Evolutionary conservation across 2,888 invertebrate genomes (phyloP).

Genomic region (Belgica antarctica): DNA sequence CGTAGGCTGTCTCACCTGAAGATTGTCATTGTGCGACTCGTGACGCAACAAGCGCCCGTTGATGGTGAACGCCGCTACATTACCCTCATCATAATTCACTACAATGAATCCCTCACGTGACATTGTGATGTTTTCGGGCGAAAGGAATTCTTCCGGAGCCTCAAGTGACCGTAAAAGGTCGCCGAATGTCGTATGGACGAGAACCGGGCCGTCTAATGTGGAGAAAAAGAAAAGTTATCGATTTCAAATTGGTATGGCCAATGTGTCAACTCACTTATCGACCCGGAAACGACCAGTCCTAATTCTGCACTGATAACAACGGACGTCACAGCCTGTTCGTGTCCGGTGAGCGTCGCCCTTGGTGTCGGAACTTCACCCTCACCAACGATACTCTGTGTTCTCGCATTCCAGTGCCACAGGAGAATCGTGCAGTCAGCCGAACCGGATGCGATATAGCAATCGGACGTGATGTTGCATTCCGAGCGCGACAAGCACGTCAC

Average conservation of each 20-base stretch:
- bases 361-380: conserved; percentile 96
- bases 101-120: conserved; percentile 95
- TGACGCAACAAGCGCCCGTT: conserved; percentile 86
- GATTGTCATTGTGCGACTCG: conserved; percentile 90
- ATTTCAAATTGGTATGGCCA: neutral
- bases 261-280: conserved; percentile 59
- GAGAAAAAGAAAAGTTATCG: neutral
- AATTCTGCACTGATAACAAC: conserved; percentile 97
- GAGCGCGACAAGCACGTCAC: conserved; percentile 97
- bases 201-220: conserved; percentile 82
- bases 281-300: conserved; percentile 94
- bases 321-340: conserved; percentile 92
- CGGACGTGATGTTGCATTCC: conserved; percentile 98
- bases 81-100: conserved; percentile 87
- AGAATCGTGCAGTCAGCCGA: conserved; percentile 97
- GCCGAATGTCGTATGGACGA: conserved; percentile 97
- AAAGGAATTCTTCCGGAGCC: conserved; percentile 70
- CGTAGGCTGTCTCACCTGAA: conserved; percentile 67
- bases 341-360: conserved; percentile 93
- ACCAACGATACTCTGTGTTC: conserved; percentile 95
- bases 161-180: conserved; percentile 90
- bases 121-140: conserved; percentile 86
- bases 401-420: conserved; percentile 98
- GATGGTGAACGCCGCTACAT: conserved; percentile 90
- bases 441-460: conserved; percentile 98